Evolutionary conservation across 23 tunicate species (phyloP), one percentile per base, ranked within the genome.

Genomic region (Oikopleura albicans): DNA sequence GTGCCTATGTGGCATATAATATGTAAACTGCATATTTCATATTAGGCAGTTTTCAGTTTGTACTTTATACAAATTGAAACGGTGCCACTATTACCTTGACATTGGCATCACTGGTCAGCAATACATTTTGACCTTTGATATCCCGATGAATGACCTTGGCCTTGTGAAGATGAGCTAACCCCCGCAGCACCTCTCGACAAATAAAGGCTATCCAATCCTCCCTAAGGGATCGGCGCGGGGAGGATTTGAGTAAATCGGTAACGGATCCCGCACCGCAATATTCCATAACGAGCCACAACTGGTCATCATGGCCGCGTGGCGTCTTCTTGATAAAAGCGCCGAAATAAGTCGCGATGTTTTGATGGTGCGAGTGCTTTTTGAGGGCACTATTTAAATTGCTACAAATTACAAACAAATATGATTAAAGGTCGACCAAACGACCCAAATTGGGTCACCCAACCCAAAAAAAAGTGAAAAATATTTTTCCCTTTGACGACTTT

Each of bases 321-420:
- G 8, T 49, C 16, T 49, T 8, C 22, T 49, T 49, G 16, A 49
- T 22, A 22, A 49, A 49, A 49, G 22, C 59, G 59, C 59, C 59
- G 59, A 49, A 49, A 49, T 49, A 49, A 8, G 59, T 49, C 8
- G 59, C 59, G 59, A 49, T 49, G 59, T 49, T 49, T 49, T 49
- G 8, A 22, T 49, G 59, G 22, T 49, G 59, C 22, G 59, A 49
- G 22, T 49, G 59, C 22, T 49, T 49, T 22, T 49, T 49, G 94
- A 93, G 90, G 0, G 88, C 88, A 38, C 90, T 93, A 63, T 93
- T 94, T 83, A 89, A 94, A 41, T 93, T 91, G 41, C 16, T 22
- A 49, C 59, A n/a, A n/a, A n/a, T n/a, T n/a, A n/a, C n/a, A n/a
- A n/a, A n/a, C n/a, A n/a, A n/a, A n/a, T n/a, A n/a, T n/a, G n/a